Percentiles rank a stretch among this genome's conserved stretches.
Conservation (phyloP, 1,140 invertebrate species). For the Camponotus pennsylvanicus region DNA sequence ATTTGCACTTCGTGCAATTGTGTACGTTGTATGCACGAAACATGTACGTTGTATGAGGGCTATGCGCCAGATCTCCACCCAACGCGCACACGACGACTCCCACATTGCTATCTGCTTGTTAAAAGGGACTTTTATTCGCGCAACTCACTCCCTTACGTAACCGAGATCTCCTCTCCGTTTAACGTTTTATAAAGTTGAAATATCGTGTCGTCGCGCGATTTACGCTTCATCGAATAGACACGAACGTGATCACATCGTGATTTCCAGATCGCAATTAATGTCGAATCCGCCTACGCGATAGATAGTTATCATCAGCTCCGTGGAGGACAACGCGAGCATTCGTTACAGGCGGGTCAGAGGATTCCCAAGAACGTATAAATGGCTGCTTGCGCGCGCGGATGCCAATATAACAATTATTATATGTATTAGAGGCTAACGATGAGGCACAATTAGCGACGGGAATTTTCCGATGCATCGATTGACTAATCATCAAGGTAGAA, state of each 20-base stretch:
- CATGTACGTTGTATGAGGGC: not conserved
- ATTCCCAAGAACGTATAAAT: constrained; percentile 49
- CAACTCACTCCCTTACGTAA: constrained; percentile 32
- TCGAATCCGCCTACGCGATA: constrained; percentile 46
- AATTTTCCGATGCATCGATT: constrained; percentile 70
- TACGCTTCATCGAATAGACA: not conserved
- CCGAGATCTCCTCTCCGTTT: not conserved
- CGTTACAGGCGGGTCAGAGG: constrained; percentile 53
- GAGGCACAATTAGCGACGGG: constrained; percentile 31
- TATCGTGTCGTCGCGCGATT: not conserved
- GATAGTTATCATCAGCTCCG: constrained; percentile 48
- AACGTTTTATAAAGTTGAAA: not conserved
- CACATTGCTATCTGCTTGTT: constrained; percentile 17
- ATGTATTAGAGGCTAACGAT: constrained; percentile 50
- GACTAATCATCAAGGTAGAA: constrained; percentile 63
- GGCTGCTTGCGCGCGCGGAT: not conserved
- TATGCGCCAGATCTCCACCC: constrained; percentile 26
- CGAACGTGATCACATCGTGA: not conserved
- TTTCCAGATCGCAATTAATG: constrained; percentile 22
- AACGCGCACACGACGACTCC: not conserved
- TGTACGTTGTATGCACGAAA: not conserved
- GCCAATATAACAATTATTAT: constrained; percentile 48
- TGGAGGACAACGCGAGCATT: constrained; percentile 56
- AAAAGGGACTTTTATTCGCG: not conserved
- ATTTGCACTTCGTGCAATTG: constrained; percentile 40